Evolutionary conservation across 2,113 vertebrate species (phyloP), one percentile per base, ranked within the genome.

Genomic region (Manacus vitellinus): DNA sequence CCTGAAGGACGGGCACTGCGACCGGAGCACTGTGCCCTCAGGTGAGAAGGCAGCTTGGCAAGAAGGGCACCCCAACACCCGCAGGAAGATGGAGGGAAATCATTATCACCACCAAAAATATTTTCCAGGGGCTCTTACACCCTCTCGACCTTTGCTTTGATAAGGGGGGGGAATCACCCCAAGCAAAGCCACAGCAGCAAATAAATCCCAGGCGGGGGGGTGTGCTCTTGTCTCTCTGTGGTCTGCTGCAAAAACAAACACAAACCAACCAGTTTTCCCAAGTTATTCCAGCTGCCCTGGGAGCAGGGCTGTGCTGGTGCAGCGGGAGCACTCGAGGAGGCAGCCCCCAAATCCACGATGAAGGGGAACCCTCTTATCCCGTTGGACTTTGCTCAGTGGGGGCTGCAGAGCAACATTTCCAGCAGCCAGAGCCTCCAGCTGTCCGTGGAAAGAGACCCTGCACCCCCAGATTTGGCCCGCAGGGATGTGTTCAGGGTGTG

Each of bases 11-110:
- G 99, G 99, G 8, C 99, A 99, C 98, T 99, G 99, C 33, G 99
- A 99, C 98, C 98, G 99, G 94, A 99, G 99, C 98, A 99, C 99
- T 0, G 99, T 99, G 97, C 99, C 99, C 98, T 99, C 99, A 99
- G 99, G 99, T 99, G 99, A 99, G 99, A 93, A 98, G 98, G 92
- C 93, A 95, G 90, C 98, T 71, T 63, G 13, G 85, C 75, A 12
- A 46, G 27, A 77, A 47, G 12, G 4, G 47, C 63, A 31, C 28
- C 27, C 41, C 7, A 0, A 61, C 31, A 61, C 52, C 63, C 9
- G 1, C 16, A 24, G 52, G 23, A 70, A 24, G 24, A 9, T 5
- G 41, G n/a, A 66, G 58, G 75, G 70, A 33, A 81, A 75, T 16
- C 0, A 22, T 76, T 80, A 39, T 12, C 6, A 0, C 18, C 33